A percentile compares a stretch with the other conserved stretches of the same genome.
These are phyloP conservation scores for Lasioglossum morio DNA, from an alignment of 2,888 invertebrate genomes.

Conservation along the genomic window DNA sequence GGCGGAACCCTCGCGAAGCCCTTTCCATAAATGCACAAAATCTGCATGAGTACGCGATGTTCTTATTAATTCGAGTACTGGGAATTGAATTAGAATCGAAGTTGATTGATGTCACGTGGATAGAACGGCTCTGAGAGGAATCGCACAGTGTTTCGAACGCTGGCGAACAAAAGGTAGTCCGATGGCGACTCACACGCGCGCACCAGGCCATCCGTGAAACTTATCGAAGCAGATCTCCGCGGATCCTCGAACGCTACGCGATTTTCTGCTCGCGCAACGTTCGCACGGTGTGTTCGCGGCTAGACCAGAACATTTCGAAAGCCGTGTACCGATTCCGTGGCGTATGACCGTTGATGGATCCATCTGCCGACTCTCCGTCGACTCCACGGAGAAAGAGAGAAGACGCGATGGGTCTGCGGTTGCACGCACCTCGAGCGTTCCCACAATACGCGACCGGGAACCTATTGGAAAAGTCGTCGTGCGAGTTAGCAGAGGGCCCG, in stretches of 20 bases:
- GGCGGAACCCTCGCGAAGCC: not conserved
- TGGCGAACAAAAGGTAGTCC: not conserved
- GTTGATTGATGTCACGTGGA: not conserved
- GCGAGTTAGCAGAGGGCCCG: conserved; percentile 39
- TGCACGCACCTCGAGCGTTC: conserved; percentile 80
- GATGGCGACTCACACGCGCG: not conserved
- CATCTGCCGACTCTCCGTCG: conserved; percentile 39
- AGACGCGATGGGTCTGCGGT: conserved; percentile 71
- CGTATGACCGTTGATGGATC: not conserved
- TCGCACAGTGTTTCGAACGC: not conserved
- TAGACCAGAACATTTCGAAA: conserved; percentile 8
- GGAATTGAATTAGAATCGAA: not conserved
- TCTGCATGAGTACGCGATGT: too few species aligned
- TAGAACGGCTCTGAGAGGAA: not conserved
- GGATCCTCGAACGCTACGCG: conserved; percentile 34
- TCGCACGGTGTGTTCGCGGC: not conserved
- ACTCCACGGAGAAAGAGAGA: not conserved
- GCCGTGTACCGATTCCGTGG: not conserved
- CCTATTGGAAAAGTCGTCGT: conserved; percentile 60
- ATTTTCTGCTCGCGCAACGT: conserved; percentile 52
- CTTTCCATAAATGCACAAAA: too few species aligned
- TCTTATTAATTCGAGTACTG: not conserved
- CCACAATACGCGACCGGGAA: conserved; percentile 69
- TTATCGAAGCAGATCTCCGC: conserved; percentile 82
- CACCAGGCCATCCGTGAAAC: conserved; percentile 79